A percentile compares a stretch with the other conserved stretches of the same genome.
Evolutionary conservation across 1,140 invertebrate genomes (phyloP).

Genomic region (Babylonia areolata): DNA sequence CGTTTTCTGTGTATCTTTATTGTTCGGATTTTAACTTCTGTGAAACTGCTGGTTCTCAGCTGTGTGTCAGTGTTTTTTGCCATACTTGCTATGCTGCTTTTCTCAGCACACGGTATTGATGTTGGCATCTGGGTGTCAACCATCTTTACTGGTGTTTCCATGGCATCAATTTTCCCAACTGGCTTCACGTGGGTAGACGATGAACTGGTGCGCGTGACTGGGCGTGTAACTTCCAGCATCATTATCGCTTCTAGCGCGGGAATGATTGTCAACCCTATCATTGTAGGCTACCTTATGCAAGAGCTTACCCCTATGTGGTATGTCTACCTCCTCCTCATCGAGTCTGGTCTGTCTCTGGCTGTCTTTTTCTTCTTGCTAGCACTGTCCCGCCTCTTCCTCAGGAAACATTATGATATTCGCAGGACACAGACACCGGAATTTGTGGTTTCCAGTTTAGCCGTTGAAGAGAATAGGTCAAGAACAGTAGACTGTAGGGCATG

Average conservation of each 20-base stretch:
- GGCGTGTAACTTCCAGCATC: slow-evolving; percentile 51
- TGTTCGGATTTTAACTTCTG: slow-evolving; percentile 36
- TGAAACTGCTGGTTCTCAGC: slow-evolving; percentile 39
- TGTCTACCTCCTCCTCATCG: slow-evolving; percentile 49
- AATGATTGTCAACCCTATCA: slow-evolving; percentile 47
- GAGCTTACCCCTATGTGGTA: slow-evolving; percentile 56
- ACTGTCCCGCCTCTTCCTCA: slow-evolving; percentile 38
- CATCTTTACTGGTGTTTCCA: slow-evolving; percentile 42
- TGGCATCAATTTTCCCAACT: slow-evolving; percentile 52
- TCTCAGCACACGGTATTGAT: background rate
- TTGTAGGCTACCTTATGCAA: slow-evolving; percentile 55
- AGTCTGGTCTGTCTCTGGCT: slow-evolving; percentile 43
- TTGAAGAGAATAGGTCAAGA: too few species aligned
- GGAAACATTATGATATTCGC: slow-evolving; percentile 24
- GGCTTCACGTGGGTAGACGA: slow-evolving; percentile 54
- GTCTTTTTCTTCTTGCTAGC: slow-evolving; percentile 44
- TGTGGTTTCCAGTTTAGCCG: too few species aligned
- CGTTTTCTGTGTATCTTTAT: slow-evolving; percentile 52
- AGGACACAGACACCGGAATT: too few species aligned
- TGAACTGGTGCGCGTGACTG: slow-evolving; percentile 52
- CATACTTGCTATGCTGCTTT: slow-evolving; percentile 39
- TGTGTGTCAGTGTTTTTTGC: slow-evolving; percentile 26
- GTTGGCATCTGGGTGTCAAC: slow-evolving; percentile 43
- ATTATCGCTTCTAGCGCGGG: slow-evolving; percentile 50
- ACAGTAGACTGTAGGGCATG: too few species aligned